A percentile compares a stretch with the other conserved stretches of the same genome.
Conservation (phyloP, 2,797 vertebrate species). For the Loriculus beryllinus region DNA sequence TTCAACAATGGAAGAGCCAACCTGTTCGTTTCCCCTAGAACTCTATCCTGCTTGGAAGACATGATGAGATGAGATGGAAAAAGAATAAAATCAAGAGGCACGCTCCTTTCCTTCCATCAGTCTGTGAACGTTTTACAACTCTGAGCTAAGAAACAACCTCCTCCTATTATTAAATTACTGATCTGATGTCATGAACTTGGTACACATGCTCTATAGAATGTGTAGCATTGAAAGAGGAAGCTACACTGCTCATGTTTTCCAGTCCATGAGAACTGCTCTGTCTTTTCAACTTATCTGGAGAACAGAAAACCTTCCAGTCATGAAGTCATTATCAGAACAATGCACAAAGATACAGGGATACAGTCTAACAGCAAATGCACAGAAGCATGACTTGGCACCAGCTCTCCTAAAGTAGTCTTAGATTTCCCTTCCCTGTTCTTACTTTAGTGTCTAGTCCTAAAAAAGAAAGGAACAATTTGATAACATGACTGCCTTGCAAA, state of each 20-base stretch:
- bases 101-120: accelerated
- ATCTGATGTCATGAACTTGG: background rate
- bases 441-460: background rate
- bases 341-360: background rate
- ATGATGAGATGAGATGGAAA: background rate
- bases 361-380: background rate
- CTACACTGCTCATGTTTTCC: accelerated
- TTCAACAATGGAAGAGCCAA: background rate
- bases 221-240: background rate
- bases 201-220: accelerated
- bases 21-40: background rate
- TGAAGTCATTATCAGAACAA: background rate
- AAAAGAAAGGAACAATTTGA: background rate
- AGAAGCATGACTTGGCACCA: background rate
- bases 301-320: background rate
- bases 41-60: background rate
- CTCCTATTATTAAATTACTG: background rate
- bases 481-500: background rate
- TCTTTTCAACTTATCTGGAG: background rate
- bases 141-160: background rate
- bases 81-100: background rate
- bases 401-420: background rate
- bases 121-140: background rate
- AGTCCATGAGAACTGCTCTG: background rate
- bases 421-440: background rate